Evolutionary conservation across 2,797 vertebrate genomes (phyloP), one percentile per base, ranked within the genome.

Genomic region (Spatula clypeata): DNA sequence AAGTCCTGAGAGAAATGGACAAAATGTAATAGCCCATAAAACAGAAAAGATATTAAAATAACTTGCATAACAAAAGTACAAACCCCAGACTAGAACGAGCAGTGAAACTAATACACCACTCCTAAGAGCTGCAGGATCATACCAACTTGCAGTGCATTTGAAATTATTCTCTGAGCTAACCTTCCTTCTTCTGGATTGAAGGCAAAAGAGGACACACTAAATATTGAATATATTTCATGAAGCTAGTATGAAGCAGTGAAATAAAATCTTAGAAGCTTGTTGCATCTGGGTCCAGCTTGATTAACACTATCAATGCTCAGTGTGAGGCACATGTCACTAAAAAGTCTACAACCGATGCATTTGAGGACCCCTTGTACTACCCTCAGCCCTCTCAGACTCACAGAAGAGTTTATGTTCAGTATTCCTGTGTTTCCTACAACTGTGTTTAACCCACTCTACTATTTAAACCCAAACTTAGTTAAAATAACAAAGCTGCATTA

Each of bases 401-500:
- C 2, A 51, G 5, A 57, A 8, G 3, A 3, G 61, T 91, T 97
- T 87, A 73, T 53, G 6, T 65, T 71, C 42, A 64, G 23, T 26
- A 49, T 75, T 77, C 70, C 26, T 62, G 27, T 45, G 57, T 71
- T 82, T 93, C 61, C 34, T 32, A 4, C 12, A 86, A 83, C 32
- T 53, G 27, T 62, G 18, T 87, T 96, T 74, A 94, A 88, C 26
- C 13, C 34, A 74, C 53, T 94, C 47, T 86, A 88, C 65, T 53
- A 57, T 91, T 94, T 93, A 84, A 92, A 70, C 31, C 15, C 54
- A 67, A 87, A 64, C 44, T 77, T 47, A 73, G 75, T 61, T 85
- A 84, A 94, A 96, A 72, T 69, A 94, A 77, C 79, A 94, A 91
- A 91, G 62, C 49, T 73, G 44, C 36, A 81, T 49, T 57, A 91